Base-by-base conservation (phyloP, 92 coral and sea anemone genomes). In the Umimayanthus kanabou region DNA sequence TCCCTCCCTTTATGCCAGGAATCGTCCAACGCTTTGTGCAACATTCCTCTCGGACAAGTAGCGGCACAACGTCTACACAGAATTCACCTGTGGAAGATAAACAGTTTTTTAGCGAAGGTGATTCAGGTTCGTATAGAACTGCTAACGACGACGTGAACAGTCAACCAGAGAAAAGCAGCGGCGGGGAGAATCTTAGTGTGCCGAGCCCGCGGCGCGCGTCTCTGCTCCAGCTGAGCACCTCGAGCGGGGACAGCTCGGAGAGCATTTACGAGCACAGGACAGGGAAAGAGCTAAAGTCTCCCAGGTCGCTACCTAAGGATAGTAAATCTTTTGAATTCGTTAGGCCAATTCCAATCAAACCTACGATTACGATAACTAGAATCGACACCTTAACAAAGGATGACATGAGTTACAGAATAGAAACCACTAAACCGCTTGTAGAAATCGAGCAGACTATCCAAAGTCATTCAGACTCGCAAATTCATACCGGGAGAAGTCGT, bases 281-380 rank as follows among this genome's bases (percentile, higher is more conserved):
- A 86, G 84, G 94, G 47, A 66, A 93, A 15, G 93, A 90, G 61
- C 91, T 91, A 25, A 95, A 92, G 82, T 91, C 98, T 15, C 98
- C 98, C 18, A 90, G 92, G 73, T 77, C 88, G 58, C 85, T 93
- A 73, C 94, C 94, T 22, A 88, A 89, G 29, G 95, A 94, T 80
- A 93, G 95, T 92, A 95, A 91, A 89, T 95, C 96, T 69, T 95
- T 95, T 89, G 98, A 95, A 93, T 95, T 95, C 91, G 98, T 95
- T 42, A 93, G 98, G 75, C 98, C 98, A n/a, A 95, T 95, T 81
- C 98, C 98, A 6, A 95, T 95, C 18, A 95, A 95, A 77, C 98
- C 98, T 0, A 90, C 91, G 22, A 95, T 95, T 67, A 95, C 96
- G 39, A 95, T 95, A 45, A 95, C 98, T 25, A 93, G 98, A 64